Conservation (phyloP, 2,113 vertebrate species). For the Pagrus major region DNA sequence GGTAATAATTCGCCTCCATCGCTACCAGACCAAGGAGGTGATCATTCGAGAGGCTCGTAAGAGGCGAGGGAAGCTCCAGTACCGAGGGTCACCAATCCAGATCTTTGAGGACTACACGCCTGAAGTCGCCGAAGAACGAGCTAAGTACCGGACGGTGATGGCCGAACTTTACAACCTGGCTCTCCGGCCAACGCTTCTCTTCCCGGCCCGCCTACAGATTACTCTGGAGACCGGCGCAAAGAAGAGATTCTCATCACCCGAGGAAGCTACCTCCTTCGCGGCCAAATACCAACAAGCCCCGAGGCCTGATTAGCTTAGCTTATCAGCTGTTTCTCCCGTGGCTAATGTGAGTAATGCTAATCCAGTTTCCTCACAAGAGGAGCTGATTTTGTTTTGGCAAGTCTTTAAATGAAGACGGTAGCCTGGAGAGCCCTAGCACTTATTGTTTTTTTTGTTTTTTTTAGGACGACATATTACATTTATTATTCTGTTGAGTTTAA, state of each 20-base stretch:
- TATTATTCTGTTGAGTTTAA: not conserved
- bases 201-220: not conserved
- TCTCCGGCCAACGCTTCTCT: not conserved
- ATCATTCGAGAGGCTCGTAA: no score
- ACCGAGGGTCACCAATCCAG: not conserved
- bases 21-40: no score
- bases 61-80: not conserved
- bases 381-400: not conserved
- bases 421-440: not conserved
- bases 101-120: conserved; percentile 3
- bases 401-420: not conserved
- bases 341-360: not conserved
- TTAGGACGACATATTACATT: no score
- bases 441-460: no score
- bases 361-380: not conserved
- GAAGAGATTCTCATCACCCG: no score
- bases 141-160: not conserved
- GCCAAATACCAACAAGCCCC: not conserved
- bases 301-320: no score
- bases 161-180: not conserved
- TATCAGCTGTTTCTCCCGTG: no score
- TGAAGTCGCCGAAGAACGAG: not conserved
- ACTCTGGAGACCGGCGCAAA: not conserved
- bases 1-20: no score
- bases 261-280: not conserved